These are phyloP conservation scores for Lottia scabra DNA, from an alignment of 2,888 invertebrate genomes.

Conservation along the genomic window DNA sequence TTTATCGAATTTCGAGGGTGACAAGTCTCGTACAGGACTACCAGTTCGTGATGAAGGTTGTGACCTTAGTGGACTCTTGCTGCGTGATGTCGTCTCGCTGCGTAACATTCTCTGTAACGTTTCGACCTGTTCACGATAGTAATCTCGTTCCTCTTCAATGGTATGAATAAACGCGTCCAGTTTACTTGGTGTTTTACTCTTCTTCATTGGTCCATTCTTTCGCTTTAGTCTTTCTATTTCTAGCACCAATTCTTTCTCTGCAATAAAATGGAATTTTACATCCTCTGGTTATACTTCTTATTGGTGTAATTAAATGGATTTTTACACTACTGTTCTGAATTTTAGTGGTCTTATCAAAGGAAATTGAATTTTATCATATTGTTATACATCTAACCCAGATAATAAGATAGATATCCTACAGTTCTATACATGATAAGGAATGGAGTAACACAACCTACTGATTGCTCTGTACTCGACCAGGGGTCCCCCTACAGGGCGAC, in stretches of 20 bases:
- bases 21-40: slow-evolving; percentile 48
- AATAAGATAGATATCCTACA: too few species aligned
- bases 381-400: too few species aligned
- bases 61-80: slow-evolving; percentile 41
- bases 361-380: too few species aligned
- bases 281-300: too few species aligned
- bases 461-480: too few species aligned
- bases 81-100: slow-evolving; percentile 41
- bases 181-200: slow-evolving; percentile 58
- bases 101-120: slow-evolving; percentile 59
- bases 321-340: too few species aligned
- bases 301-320: too few species aligned
- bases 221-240: slow-evolving; percentile 68
- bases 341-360: too few species aligned
- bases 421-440: too few species aligned
- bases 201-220: slow-evolving; percentile 56
- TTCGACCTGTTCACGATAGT: slow-evolving; percentile 66
- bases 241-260: slow-evolving; percentile 68
- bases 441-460: too few species aligned
- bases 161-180: slow-evolving; percentile 64
- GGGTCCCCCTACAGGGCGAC: too few species aligned
- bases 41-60: slow-evolving; percentile 44
- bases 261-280: slow-evolving; percentile 6
- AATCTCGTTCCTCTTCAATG: slow-evolving; percentile 68
- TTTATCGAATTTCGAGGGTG: slow-evolving; percentile 43